phyloP scores from a whole-genome alignment of 2,113 vertebrate genomes.

The Smithornis capensis region DNA sequence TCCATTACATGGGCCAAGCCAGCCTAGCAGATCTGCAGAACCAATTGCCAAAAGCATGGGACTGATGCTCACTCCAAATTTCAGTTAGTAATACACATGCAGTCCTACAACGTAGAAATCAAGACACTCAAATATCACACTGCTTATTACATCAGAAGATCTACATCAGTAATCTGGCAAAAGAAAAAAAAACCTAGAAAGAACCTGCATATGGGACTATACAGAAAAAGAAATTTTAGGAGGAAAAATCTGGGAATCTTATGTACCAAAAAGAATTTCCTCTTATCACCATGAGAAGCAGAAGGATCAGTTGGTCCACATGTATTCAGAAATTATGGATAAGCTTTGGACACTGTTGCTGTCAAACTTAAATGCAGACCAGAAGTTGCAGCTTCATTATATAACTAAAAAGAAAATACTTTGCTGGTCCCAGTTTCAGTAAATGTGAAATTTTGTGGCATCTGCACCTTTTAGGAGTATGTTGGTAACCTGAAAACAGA shows the following conservation, averaged over 20 bases:
- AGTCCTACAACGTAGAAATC: not conserved
- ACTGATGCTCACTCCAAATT: not conserved
- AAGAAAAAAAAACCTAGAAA: not conserved
- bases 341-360: not conserved
- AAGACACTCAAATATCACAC: not conserved
- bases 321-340: not conserved
- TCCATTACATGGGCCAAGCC: not conserved
- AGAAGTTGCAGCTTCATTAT: not conserved
- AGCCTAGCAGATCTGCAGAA: not conserved
- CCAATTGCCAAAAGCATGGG: not conserved
- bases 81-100: not conserved
- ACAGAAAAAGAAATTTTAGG: not conserved
- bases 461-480: not conserved
- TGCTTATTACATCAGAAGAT: not conserved
- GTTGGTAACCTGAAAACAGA: not conserved
- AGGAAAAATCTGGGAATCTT: not conserved
- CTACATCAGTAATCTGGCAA: not conserved
- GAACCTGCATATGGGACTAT: not conserved
- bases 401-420: not conserved
- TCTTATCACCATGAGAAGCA: not conserved
- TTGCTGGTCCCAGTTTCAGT: not conserved
- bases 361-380: not conserved
- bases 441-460: not conserved
- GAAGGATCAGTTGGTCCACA: accelerated
- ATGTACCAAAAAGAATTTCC: not conserved